Evolutionary conservation across 2,113 vertebrate genomes (phyloP), one percentile per base, ranked within the genome.

Genomic region (Chaetodon trifascialis): DNA sequence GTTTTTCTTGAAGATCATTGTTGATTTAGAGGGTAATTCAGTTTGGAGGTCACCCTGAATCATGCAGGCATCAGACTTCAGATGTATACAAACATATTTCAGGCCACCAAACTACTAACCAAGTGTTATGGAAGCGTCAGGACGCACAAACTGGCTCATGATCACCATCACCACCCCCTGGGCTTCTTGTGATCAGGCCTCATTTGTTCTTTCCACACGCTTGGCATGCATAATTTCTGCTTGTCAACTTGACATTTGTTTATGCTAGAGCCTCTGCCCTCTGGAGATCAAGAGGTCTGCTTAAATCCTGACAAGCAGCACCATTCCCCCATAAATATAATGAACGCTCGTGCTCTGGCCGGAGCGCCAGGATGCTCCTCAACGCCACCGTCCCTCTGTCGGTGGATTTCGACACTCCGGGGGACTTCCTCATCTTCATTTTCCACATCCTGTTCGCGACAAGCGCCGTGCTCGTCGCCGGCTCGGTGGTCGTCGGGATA

Each of bases 401-500:
- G 4, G 92, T 96, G 38, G 69, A 92, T 25, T 95, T 96, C 70
- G 52, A 65, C 68, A 77, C 51, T 19, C 76, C 79, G 10, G 93
- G 54, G 25, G 95, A 95, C 73, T 95, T 89, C 65, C 67, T 96
- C 40, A 87, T 96, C 80, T 95, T 95, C 80, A 84, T 84, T 54
- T 96, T 95, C 80, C 95, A 96, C 19, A 86, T 95, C 2, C 21
- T 95, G 36, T 95, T 95, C 44, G 95, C 91, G 79, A 94, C 95
- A 0, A 85, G 89, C 66, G 87, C 94, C 8, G 90, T 88, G 79
- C 85, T 94, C 4, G 84, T 95, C 1, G 95, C 95, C 36, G 92
- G 94, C 30, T 95, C 95, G 0, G 95, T 95, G 60, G 93, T 91
- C 9, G 9, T 95, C 15, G 91, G 86, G 4, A 96, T 95, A 25